phyloP scores from a whole-genome alignment of 2,113 vertebrate genomes.

The Oplegnathus fasciatus region DNA sequence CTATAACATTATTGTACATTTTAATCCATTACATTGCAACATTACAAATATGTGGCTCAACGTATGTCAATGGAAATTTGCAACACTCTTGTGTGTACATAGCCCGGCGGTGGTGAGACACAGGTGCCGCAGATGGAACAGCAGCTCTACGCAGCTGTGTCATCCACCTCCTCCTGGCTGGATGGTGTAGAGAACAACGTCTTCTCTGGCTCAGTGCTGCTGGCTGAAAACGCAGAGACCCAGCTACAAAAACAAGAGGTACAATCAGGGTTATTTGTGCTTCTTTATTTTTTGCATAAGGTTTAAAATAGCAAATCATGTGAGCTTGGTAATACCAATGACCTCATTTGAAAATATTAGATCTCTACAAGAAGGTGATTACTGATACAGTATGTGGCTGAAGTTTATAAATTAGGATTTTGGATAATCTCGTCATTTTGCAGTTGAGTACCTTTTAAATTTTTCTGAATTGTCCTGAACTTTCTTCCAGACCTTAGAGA shows the following conservation, averaged over 20 bases:
- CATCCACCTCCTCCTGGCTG: slow-evolving; percentile 90
- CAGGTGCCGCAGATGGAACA: slow-evolving; percentile 86
- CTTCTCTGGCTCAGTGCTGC: slow-evolving; percentile 85
- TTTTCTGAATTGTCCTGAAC: background rate
- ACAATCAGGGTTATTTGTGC: background rate
- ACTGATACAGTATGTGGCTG: background rate
- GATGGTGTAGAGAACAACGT: slow-evolving; percentile 90
- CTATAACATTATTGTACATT: background rate
- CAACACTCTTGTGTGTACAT: background rate
- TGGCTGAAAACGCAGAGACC: slow-evolving; percentile 88
- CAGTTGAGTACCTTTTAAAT: background rate
- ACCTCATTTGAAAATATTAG: background rate
- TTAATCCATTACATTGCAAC: background rate
- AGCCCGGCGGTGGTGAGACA: slow-evolving; percentile 78
- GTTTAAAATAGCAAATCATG: background rate
- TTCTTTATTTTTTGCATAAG: background rate
- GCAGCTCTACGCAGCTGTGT: slow-evolving; percentile 89
- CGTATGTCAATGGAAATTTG: background rate
- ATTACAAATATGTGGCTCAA: background rate
- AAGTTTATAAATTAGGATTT: background rate
- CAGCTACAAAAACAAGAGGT: slow-evolving; percentile 92
- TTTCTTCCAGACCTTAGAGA: slow-evolving; percentile 86
- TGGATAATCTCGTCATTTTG: background rate
- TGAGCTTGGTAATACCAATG: background rate
- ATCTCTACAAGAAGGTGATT: background rate